Conservation (phyloP, 2,888 invertebrate genomes). For the Itoplectis maculator region DNA sequence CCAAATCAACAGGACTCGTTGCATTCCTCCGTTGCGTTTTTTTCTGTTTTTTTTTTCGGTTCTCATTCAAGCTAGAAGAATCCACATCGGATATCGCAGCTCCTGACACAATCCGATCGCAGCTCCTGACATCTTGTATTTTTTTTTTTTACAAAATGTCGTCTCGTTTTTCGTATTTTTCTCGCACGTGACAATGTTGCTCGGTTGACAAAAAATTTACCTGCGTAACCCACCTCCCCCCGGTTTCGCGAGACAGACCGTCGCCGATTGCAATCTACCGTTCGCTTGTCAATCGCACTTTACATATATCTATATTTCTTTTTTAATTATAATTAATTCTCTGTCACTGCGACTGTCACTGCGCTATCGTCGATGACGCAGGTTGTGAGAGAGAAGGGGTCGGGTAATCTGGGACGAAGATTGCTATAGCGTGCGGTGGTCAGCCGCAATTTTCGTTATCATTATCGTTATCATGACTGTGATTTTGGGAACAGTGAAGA, state of each 20-base stretch:
- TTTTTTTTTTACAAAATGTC: constrained; percentile 1
- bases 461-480: not conserved
- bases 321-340: not conserved
- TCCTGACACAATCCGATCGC: not conserved
- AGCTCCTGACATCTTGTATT: constrained; percentile 15
- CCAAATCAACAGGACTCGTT: constrained; percentile 84
- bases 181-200: constrained; percentile 3
- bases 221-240: constrained; percentile 30
- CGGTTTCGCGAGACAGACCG: constrained; percentile 25
- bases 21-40: constrained; percentile 56
- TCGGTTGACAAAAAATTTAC: constrained; percentile 3
- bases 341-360: constrained; percentile 24
- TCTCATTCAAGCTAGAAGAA: constrained; percentile 52
- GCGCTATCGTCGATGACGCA: constrained; percentile 26
- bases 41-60: not conserved
- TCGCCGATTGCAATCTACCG: constrained; percentile 20
- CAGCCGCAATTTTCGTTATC: constrained; percentile 25
- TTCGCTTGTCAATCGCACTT: not conserved
- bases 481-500: constrained; percentile 2
- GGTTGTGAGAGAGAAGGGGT: constrained; percentile 20
- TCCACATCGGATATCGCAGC: constrained; percentile 25
- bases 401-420: constrained; percentile 18
- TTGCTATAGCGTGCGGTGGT: constrained; percentile 7
- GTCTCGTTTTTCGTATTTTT: constrained; percentile 6
- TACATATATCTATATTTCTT: not conserved